Conservation (phyloP, 1,140 invertebrate genomes). For the Amphibalanus amphitrite region DNA sequence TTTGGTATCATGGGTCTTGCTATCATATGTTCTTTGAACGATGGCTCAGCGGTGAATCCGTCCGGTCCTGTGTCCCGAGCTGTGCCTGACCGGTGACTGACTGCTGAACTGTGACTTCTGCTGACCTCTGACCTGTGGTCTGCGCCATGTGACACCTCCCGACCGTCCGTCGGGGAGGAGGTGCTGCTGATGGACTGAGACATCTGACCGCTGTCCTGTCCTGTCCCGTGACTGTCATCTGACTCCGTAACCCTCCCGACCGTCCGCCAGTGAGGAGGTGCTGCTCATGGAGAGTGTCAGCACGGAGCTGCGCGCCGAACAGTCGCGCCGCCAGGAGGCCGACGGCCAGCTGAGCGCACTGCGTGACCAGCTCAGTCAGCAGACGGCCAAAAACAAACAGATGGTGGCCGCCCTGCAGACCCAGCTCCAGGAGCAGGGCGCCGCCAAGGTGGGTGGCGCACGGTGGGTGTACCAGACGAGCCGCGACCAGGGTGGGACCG, state of each 20-base stretch:
- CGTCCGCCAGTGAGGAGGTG: background rate
- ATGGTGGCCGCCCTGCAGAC: constrained; percentile 25
- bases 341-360: constrained; percentile 24
- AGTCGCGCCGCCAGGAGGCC: constrained; percentile 21
- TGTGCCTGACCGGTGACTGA: no score
- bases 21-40: no score
- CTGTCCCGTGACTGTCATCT: background rate
- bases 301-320: constrained; percentile 18
- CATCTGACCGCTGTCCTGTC: background rate
- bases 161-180: no score
- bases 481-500: no score
- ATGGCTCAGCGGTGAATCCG: no score
- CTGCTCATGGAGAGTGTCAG: background rate
- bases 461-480: background rate
- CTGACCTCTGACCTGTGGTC: no score
- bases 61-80: no score
- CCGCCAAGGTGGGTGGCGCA: constrained; percentile 22
- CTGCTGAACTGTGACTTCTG: no score
- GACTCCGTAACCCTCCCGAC: background rate
- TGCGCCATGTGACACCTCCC: no score
- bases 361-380: constrained; percentile 20
- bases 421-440: constrained; percentile 26
- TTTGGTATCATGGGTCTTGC: no score
- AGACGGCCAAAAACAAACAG: constrained; percentile 24
- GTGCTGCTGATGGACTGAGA: background rate